Base-by-base conservation (phyloP, 2,113 vertebrate genomes). In the Todiramphus chloris region DNA sequence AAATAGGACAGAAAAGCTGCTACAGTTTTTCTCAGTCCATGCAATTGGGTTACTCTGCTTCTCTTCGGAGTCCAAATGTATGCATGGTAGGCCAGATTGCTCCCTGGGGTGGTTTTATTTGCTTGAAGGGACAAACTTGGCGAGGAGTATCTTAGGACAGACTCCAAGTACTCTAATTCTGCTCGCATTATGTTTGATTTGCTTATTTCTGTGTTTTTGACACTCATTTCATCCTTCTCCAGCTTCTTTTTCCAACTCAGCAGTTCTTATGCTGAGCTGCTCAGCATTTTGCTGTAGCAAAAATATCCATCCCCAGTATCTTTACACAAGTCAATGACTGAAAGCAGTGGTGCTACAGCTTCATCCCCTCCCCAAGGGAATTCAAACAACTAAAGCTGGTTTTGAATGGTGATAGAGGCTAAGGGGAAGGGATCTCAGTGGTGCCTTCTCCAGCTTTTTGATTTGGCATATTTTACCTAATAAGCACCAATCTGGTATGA, bases 161-260 rank as follows among this genome's bases (percentile, higher is more conserved):
- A 25, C 58, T 96, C 95, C 91, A 97, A 96, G 62, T 66, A 73
- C 74, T 84, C 58, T 93, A 92, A 95, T 94, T 89, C 81, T 76
- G 69, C 70, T 81, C 87, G 69, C 87, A 91, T 87, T 96, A 76
- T 76, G 50, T 78, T 84, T 83, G 87, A 85, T 91, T 96, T 92
- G 90, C 83, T 89, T 88, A 94, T 96, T 92, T 79, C 66, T 91
- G 28, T 79, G 74, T 76, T 93, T 90, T 92, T 81, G 68, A 86
- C 58, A 85, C 93, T 92, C 89, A 95, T 96, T 96, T 96, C 77
- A 94, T 94, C 91, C 41, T 89, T 66, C 53, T 96, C 89, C 94
- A 95, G 77, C 76, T 90, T 53, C 86, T 89, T 96, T 95, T 91
- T 84, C 92, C 89, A 90, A 81, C 76, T 92, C 96, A 89, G 89